A percentile compares a stretch with the other conserved stretches of the same genome.
Conservation (phyloP, 35 echinoderm and acorn worm species). For the Strongylocentrotus purpuratus region DNA sequence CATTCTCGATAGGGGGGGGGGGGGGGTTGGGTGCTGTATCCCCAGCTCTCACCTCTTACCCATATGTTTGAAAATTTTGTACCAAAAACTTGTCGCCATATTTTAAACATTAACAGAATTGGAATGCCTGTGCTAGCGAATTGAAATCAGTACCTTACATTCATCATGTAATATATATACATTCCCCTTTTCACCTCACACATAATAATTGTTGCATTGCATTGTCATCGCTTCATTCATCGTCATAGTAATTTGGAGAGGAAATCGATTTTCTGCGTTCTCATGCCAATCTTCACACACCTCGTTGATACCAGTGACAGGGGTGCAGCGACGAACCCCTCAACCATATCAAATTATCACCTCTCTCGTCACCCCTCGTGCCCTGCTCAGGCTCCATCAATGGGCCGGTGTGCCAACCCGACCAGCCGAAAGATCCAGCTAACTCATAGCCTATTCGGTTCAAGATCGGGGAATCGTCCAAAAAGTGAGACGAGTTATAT, state of each 20-base stretch:
- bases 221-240: neutral
- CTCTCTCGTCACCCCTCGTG: constrained; percentile 26
- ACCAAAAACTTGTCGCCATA: no score
- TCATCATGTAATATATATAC: no score
- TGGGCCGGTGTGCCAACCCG: neutral
- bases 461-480: neutral
- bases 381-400: neutral
- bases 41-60: no score
- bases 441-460: neutral
- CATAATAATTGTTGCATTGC: neutral
- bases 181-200: neutral
- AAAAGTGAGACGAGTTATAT: neutral
- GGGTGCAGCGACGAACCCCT: neutral
- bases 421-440: neutral
- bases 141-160: no score
- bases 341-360: constrained; percentile 39
- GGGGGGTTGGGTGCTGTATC: no score
- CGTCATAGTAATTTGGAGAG: constrained; percentile 34
- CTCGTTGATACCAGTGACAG: constrained; percentile 20
- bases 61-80: no score
- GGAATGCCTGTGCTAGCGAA: no score
- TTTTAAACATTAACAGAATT: no score
- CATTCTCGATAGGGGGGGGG: no score
- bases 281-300: constrained; percentile 37
- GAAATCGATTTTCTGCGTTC: constrained; percentile 25